These are phyloP conservation scores for Chaetodon auriga DNA, from an alignment of 2,113 vertebrate genomes.

Conservation along the genomic window DNA sequence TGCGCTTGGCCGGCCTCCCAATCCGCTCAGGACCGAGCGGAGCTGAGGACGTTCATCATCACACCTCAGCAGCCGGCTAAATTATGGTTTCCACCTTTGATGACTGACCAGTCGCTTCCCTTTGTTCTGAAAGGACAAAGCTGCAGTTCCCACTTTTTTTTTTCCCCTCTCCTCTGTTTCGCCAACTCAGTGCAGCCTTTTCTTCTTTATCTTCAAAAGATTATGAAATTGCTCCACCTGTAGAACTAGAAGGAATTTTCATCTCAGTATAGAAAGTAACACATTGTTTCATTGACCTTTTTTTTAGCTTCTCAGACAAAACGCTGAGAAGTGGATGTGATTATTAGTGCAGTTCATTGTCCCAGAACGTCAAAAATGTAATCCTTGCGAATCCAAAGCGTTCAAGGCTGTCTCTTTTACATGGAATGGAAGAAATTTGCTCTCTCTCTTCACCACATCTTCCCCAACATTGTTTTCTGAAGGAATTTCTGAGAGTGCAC, in stretches of 20 bases:
- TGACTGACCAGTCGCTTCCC: slow-evolving; percentile 14
- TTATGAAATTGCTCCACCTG: not conserved
- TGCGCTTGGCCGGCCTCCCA: slow-evolving; percentile 42
- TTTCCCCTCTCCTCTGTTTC: not conserved
- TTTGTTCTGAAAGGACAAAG: slow-evolving; percentile 33
- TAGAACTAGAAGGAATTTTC: not conserved
- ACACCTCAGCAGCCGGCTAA: slow-evolving; percentile 50
- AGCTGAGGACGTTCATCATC: slow-evolving; percentile 58
- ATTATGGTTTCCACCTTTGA: slow-evolving; percentile 56
- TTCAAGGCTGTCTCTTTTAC: slow-evolving; percentile 25
- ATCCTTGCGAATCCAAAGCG: not conserved
- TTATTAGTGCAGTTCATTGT: not conserved
- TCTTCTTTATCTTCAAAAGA: not conserved
- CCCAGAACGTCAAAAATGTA: not conserved
- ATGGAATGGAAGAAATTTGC: slow-evolving; percentile 50
- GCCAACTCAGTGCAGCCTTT: not conserved
- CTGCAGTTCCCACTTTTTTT: not conserved
- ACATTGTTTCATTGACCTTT: not conserved
- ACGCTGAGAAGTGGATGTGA: not conserved
- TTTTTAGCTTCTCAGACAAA: not conserved
- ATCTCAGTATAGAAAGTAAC: not conserved
- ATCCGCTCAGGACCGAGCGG: slow-evolving; percentile 25
- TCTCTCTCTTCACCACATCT: slow-evolving; percentile 29
- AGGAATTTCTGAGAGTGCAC: slow-evolving; percentile 41
- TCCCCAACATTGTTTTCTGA: slow-evolving; percentile 52